Percentiles rank a stretch among this genome's conserved stretches.
Conservation (phyloP, 2,797 vertebrate genomes). For the Petrocephalus schoutedeni region DNA sequence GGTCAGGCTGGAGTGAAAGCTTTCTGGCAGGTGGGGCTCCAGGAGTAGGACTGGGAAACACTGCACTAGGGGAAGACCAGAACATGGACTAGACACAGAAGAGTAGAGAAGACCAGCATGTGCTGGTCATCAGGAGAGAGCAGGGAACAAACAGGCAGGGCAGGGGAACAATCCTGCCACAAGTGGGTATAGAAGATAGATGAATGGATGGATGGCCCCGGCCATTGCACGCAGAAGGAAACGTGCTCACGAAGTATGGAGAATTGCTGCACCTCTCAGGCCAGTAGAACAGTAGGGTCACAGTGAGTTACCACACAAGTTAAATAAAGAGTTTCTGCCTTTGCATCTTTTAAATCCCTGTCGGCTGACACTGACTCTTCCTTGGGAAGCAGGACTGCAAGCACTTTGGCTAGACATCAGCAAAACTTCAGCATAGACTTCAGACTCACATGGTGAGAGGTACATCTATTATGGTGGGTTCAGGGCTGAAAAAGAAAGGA, state of each 20-base stretch:
- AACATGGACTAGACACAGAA: neutral
- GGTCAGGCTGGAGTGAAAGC: too few relatives aligned
- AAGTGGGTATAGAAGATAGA: neutral
- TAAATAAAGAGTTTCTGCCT: neutral
- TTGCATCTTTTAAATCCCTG: neutral
- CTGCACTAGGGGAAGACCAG: neutral
- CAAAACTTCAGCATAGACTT: neutral
- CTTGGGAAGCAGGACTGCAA: neutral
- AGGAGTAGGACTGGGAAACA: too few relatives aligned
- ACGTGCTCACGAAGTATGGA: neutral
- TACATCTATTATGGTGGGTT: neutral
- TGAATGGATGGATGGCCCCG: neutral
- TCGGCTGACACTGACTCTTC: neutral
- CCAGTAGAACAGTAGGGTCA: neutral
- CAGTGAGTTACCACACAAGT: neutral
- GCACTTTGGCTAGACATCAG: neutral
- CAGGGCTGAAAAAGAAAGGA: neutral
- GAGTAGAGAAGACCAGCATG: neutral
- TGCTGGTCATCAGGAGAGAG: neutral
- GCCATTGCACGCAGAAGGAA: neutral
- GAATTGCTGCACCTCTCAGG: neutral
- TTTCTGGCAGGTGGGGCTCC: too few relatives aligned
- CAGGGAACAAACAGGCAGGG: neutral
- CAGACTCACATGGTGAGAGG: neutral
- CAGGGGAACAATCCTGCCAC: neutral